A percentile compares a stretch with the other conserved stretches of the same genome.
phyloP scores from a whole-genome alignment of 1,140 invertebrate species.

The Drosophila aff. region DNA sequence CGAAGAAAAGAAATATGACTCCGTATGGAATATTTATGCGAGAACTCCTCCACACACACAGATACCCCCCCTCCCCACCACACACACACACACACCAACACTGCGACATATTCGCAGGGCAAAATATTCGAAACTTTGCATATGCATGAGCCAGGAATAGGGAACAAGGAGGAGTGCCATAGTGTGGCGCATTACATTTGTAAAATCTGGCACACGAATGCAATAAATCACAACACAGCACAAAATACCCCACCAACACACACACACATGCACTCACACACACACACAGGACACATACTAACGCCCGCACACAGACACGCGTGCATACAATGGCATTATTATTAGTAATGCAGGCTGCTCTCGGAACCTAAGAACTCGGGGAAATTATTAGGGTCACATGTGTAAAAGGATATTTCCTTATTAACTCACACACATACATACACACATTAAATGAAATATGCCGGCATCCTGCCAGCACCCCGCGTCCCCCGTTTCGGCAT shows the following conservation, averaged over 20 bases:
- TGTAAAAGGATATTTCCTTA: slow-evolving; percentile 84
- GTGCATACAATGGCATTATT: slow-evolving; percentile 73
- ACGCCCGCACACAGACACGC: slow-evolving; percentile 18
- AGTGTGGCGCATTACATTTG: slow-evolving; percentile 78
- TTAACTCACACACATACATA: slow-evolving; percentile 56
- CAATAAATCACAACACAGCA: slow-evolving; percentile 81
- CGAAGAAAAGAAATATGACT: slow-evolving; percentile 78
- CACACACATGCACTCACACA: slow-evolving; percentile 1
- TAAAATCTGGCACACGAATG: slow-evolving; percentile 84
- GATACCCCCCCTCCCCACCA: slow-evolving; percentile 6
- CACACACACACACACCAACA: slow-evolving; percentile 42
- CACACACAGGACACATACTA: slow-evolving; percentile 9
- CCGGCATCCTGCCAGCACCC: slow-evolving; percentile 28
- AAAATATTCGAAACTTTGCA: slow-evolving; percentile 82
- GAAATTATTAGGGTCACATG: slow-evolving; percentile 82
- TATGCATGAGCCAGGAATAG: slow-evolving; percentile 60
- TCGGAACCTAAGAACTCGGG: slow-evolving; percentile 65
- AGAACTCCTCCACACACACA: slow-evolving; percentile 32
- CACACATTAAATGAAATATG: slow-evolving; percentile 49
- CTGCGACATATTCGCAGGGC: slow-evolving; percentile 67
- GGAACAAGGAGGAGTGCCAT: slow-evolving; percentile 29
- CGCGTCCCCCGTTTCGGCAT: background rate
- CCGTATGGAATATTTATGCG: slow-evolving; percentile 73
- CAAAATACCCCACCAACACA: slow-evolving; percentile 57
- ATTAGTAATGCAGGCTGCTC: slow-evolving; percentile 76